phyloP scores from a whole-genome alignment of 2,888 invertebrate species.

The Hemicrepidius hirtus region DNA sequence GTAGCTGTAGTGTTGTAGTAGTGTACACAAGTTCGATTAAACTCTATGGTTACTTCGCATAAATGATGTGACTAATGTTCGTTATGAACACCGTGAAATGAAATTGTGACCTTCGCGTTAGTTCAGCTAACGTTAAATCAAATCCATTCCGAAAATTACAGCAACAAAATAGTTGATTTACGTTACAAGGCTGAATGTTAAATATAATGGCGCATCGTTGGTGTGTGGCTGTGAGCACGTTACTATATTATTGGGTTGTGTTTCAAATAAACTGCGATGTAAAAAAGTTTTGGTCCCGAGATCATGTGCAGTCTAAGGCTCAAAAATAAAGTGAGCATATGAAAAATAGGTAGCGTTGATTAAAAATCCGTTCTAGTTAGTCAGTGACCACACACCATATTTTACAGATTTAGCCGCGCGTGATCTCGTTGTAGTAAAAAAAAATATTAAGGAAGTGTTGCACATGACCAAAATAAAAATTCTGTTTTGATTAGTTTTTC shows the following conservation, averaged over 20 bases:
- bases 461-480: not conserved
- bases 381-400: not conserved
- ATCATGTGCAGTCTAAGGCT: conserved; percentile 62
- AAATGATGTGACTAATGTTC: conserved; percentile 47
- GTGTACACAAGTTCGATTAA: conserved; percentile 45
- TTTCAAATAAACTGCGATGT: conserved; percentile 53
- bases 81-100: conserved; percentile 35
- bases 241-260: conserved; percentile 66
- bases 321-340: not conserved
- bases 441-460: not conserved
- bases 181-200: conserved; percentile 67
- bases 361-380: not conserved
- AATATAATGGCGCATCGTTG: conserved; percentile 66
- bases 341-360: not conserved
- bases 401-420: conserved; percentile 4
- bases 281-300: conserved; percentile 27
- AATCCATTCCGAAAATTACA: conserved; percentile 55
- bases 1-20: conserved; percentile 55
- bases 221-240: conserved; percentile 71
- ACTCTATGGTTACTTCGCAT: conserved; percentile 42
- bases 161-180: conserved; percentile 49
- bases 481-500: not conserved
- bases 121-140: conserved; percentile 48
- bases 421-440: not conserved
- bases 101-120: conserved; percentile 42